A percentile compares a stretch with the other conserved stretches of the same genome.
Conservation (phyloP, 1,140 invertebrate species). For the Lordiphosa stackelbergi region DNA sequence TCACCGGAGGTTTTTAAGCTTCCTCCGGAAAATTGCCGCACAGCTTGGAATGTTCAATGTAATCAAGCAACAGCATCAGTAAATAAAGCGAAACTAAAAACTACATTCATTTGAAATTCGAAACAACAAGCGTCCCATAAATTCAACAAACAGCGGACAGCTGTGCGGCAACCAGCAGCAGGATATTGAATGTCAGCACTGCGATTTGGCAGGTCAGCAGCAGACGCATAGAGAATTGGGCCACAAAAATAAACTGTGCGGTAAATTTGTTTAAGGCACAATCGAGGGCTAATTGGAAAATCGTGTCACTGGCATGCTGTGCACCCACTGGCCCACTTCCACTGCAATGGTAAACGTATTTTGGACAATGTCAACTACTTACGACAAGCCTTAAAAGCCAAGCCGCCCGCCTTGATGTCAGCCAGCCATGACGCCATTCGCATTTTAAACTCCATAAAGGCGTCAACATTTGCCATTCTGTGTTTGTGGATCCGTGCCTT, state of each 20-base stretch:
- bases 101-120: slow-evolving; percentile 20
- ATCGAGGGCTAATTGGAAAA: slow-evolving; percentile 52
- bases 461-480: slow-evolving; percentile 54
- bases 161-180: slow-evolving; percentile 9
- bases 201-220: slow-evolving; percentile 5
- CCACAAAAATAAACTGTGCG: slow-evolving; percentile 14
- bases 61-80: slow-evolving; percentile 12
- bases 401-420: slow-evolving; percentile 3
- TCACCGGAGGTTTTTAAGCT: slow-evolving; percentile 25
- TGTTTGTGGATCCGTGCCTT: slow-evolving; percentile 17
- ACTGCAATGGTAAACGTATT: slow-evolving; percentile 29
- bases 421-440: slow-evolving; percentile 31
- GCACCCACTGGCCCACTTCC: neutral
- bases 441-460: slow-evolving; percentile 56
- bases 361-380: slow-evolving; percentile 52
- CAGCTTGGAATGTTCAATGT: slow-evolving; percentile 12
- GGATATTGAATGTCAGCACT: slow-evolving; percentile 16
- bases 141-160: slow-evolving; percentile 13
- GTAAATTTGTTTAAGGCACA: slow-evolving; percentile 32
- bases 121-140: slow-evolving; percentile 18
- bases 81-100: slow-evolving; percentile 34
- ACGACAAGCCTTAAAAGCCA: slow-evolving; percentile 32
- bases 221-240: slow-evolving; percentile 8
- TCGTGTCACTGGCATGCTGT: slow-evolving; percentile 18
- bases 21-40: slow-evolving; percentile 17